Evolutionary conservation across 37 sponge, comb jelly and placozoan genomes (phyloP), one percentile per base, ranked within the genome.

Genomic region (Geodia barretti): DNA sequence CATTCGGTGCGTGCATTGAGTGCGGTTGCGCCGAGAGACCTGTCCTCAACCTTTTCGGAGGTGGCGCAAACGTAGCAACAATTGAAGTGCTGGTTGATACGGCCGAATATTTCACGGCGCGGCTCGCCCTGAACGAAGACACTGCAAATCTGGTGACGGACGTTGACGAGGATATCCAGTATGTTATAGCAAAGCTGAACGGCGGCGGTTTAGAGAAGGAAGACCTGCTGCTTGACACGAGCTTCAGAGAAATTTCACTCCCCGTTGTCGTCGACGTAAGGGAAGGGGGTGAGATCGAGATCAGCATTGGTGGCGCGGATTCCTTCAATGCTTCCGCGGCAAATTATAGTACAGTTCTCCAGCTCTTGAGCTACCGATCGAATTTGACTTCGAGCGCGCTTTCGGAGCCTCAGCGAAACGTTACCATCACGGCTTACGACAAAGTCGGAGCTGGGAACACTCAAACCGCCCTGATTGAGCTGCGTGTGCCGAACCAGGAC

Each of bases 371-470:
- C 5, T 79, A 86, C 60, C 30, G 62, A 32, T 66, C 80, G 31
- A 79, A 78, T 35, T 24, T 86, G 35, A 37, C 80, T 9, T 1
- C 63, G 23, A 77, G 28, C 39, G 58, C 74, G 9, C 67, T 86
- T 40, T 25, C 28, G 3, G 73, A 62, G 3, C 74, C 80, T 4
- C 39, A 79, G 23, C 64, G 80, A 7, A 79, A 86, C 80, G 73
- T 86, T 68, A 74, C 86, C 32, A 79, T 86, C 30, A 65, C 68
- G 21, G 86, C 80, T 4, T 21, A 14, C 19, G 67, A 73, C 59
- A 33, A 29, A 36, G 25, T 0, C 1, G 58, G 54, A 0, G 26
- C 30, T 36, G 34, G 68, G 1, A 35, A 21, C 31, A 34, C 86
- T 0, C 62, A 68, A 19, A 70, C 74, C 36, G 82, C 77, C 25